Evolutionary conservation across 2,797 vertebrate species (phyloP).

Genomic region (Alectoris magna): DNA sequence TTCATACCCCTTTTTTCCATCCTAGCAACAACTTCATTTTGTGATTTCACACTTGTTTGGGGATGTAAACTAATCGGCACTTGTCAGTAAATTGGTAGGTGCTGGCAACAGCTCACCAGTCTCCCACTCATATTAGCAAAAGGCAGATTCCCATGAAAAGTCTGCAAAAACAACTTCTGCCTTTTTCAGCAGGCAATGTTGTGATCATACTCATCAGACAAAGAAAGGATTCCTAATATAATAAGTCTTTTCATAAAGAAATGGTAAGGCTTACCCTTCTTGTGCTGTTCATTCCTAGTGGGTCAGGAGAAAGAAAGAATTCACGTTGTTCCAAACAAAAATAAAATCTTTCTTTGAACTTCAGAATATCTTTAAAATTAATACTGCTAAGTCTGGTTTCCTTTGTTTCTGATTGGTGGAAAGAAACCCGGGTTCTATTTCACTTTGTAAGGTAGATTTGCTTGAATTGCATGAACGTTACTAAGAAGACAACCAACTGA

Average conservation of each 20-base stretch:
- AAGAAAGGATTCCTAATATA: neutral
- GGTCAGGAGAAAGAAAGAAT: neutral
- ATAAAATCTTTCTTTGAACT: neutral
- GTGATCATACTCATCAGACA: neutral
- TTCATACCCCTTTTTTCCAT: neutral
- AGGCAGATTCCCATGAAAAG: neutral
- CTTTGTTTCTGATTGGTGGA: neutral
- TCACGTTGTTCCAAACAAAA: neutral
- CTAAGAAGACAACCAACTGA: neutral
- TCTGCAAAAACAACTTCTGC: neutral
- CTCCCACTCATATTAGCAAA: neutral
- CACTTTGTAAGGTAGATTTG: neutral
- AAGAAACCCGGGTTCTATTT: neutral
- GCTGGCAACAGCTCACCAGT: neutral
- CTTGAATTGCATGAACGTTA: neutral
- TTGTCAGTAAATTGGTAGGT: constrained; percentile 50
- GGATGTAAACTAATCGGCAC: constrained; percentile 56
- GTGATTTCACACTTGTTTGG: constrained; percentile 25
- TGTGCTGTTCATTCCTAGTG: neutral
- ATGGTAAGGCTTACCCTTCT: neutral
- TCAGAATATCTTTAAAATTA: neutral
- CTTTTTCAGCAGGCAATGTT: neutral
- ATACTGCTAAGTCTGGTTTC: neutral
- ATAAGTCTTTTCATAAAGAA: neutral
- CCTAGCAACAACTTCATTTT: constrained; percentile 25